These are phyloP conservation scores for Aphyosemion australe DNA, from an alignment of 2,113 vertebrate genomes.

Conservation along the genomic window DNA sequence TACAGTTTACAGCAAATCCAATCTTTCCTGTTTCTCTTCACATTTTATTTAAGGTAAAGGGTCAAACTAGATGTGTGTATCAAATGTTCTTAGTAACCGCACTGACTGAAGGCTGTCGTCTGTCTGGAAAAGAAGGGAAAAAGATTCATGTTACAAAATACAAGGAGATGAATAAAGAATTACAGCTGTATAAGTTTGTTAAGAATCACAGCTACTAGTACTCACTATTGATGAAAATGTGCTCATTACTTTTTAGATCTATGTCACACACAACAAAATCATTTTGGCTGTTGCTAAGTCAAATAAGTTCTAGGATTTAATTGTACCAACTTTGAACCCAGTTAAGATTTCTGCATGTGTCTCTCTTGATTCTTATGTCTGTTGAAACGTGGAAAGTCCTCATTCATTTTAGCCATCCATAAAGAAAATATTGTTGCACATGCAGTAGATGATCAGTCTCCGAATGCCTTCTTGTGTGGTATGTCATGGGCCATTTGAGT, in stretches of 20 bases:
- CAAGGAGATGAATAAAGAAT: constrained; percentile 48
- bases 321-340: constrained; percentile 52
- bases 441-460: constrained; percentile 97
- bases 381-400: constrained; percentile 96
- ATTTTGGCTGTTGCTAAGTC: not conserved
- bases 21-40: constrained; percentile 71
- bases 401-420: constrained; percentile 97
- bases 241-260: constrained; percentile 16
- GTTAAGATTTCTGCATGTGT: constrained; percentile 70
- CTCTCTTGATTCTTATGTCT: constrained; percentile 89
- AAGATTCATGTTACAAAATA: constrained; percentile 48
- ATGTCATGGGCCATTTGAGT: constrained; percentile 94
- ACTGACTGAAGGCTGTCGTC: constrained; percentile 47
- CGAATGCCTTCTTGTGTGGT: constrained; percentile 98
- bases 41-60: constrained; percentile 69
- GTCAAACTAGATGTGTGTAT: constrained; percentile 60
- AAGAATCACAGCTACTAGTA: constrained; percentile 28
- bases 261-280: constrained; percentile 3
- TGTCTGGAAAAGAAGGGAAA: constrained; percentile 60
- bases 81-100: constrained; percentile 55
- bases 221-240: constrained; percentile 21
- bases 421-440: constrained; percentile 99
- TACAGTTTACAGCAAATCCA: constrained; percentile 74
- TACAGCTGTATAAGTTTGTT: constrained; percentile 47
- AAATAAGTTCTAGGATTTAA: constrained; percentile 42